Evolutionary conservation across 2,113 vertebrate species (phyloP).

Genomic region (Acanthisitta chloris): DNA sequence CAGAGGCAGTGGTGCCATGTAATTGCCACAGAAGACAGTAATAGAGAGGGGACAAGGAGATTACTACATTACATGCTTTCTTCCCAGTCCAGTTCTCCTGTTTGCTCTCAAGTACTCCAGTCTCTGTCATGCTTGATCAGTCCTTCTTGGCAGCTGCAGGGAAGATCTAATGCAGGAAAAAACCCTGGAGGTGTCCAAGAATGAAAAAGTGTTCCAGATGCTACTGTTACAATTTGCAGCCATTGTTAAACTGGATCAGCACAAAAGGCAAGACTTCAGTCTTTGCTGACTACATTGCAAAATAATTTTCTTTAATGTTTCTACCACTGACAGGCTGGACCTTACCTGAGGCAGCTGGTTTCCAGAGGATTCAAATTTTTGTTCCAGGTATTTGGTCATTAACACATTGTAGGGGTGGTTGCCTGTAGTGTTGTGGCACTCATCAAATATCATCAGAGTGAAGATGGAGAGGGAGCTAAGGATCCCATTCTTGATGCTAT

Average conservation of each 20-base stretch:
- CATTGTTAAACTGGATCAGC: not conserved
- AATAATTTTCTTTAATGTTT: not conserved
- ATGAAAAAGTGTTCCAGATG: not conserved
- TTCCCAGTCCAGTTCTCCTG: not conserved
- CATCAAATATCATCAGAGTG: constrained; percentile 83
- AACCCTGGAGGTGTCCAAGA: not conserved
- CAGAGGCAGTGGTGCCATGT: not conserved
- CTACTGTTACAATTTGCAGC: not conserved
- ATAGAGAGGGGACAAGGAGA: not conserved
- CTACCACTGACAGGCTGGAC: not conserved
- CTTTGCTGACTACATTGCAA: not conserved
- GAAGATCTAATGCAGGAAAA: not conserved
- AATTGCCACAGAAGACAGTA: not conserved
- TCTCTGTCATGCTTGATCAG: not conserved
- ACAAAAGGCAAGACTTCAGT: not conserved
- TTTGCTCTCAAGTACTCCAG: not conserved
- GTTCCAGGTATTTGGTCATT: constrained; percentile 78
- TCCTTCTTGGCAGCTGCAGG: not conserved
- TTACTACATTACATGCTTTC: not conserved
- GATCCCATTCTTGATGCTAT: constrained; percentile 54
- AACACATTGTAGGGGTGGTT: constrained; percentile 80
- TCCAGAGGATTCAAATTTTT: constrained; percentile 64
- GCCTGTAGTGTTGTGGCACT: constrained; percentile 83
- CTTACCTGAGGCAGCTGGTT: constrained; percentile 74
- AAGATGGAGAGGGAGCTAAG: constrained; percentile 74